A percentile compares a stretch with the other conserved stretches of the same genome.
phyloP scores from a whole-genome alignment of 2,797 vertebrate genomes.

The Choloepus didactylus region DNA sequence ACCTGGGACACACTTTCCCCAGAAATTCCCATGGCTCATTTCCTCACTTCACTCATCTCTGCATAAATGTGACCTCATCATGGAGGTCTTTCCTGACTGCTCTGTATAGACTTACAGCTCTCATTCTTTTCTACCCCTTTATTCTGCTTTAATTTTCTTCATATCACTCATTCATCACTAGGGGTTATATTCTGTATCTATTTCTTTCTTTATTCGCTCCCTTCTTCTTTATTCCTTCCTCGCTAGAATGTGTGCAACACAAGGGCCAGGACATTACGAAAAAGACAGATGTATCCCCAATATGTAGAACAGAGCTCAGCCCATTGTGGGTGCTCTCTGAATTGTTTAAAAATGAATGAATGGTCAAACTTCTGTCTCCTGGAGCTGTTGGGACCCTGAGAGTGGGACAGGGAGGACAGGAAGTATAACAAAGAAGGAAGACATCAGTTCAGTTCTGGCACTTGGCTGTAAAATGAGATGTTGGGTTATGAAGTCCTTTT shows the following conservation, averaged over 20 bases:
- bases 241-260: not conserved
- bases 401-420: not conserved
- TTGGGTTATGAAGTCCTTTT: not conserved
- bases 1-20: not conserved
- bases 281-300: not conserved
- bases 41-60: not conserved
- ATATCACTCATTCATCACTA: not conserved
- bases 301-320: not conserved
- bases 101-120: not conserved
- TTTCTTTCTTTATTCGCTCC: not conserved
- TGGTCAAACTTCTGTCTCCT: not conserved
- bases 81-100: not conserved
- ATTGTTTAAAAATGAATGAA: not conserved
- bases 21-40: not conserved
- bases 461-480: not conserved
- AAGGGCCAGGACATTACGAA: not conserved
- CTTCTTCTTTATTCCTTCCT: not conserved
- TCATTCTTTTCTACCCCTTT: not conserved
- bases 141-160: not conserved
- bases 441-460: not conserved
- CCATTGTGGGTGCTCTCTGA: not conserved
- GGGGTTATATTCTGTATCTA: not conserved
- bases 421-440: not conserved
- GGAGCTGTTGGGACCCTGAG: not conserved
- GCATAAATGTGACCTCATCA: not conserved